A percentile compares a stretch with the other conserved stretches of the same genome.
These are phyloP conservation scores for Ceyx melanurus DNA, from an alignment of 2,113 vertebrate genomes.

Conservation along the genomic window DNA sequence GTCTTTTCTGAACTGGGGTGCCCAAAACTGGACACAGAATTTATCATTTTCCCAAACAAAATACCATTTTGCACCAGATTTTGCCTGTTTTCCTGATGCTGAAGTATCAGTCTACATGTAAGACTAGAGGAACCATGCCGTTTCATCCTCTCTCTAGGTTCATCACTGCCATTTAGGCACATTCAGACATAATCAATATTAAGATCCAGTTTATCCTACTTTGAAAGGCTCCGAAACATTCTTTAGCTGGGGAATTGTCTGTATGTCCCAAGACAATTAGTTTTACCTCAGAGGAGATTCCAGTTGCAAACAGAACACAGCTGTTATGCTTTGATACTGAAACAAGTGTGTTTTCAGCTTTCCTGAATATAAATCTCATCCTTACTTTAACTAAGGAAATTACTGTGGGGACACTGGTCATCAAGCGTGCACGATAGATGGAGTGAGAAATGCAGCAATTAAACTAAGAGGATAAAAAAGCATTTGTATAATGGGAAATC, in stretches of 20 bases:
- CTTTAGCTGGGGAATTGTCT: not conserved
- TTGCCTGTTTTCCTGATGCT: not conserved
- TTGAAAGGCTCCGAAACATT: not conserved
- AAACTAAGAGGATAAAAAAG: constrained; percentile 54
- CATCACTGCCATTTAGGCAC: not conserved
- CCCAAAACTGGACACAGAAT: not conserved
- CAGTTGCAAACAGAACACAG: not conserved
- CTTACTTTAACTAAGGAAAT: constrained; percentile 40
- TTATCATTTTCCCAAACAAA: not conserved
- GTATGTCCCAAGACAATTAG: not conserved
- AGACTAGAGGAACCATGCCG: not conserved
- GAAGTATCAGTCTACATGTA: not conserved
- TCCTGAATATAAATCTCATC: not conserved
- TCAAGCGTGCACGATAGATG: not conserved
- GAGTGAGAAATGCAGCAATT: constrained; percentile 51
- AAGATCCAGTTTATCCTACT: not conserved
- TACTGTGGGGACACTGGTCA: constrained; percentile 40
- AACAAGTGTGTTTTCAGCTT: not conserved
- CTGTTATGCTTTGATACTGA: constrained; percentile 5
- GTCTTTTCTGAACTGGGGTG: too few species aligned
- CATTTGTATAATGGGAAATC: constrained; percentile 44
- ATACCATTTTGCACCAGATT: not conserved
- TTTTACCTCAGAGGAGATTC: constrained; percentile 11
- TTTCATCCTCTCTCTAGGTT: not conserved
- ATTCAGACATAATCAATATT: not conserved